Evolutionary conservation across 2,797 vertebrate genomes (phyloP).

Genomic region (Notamacropus eugenii): DNA sequence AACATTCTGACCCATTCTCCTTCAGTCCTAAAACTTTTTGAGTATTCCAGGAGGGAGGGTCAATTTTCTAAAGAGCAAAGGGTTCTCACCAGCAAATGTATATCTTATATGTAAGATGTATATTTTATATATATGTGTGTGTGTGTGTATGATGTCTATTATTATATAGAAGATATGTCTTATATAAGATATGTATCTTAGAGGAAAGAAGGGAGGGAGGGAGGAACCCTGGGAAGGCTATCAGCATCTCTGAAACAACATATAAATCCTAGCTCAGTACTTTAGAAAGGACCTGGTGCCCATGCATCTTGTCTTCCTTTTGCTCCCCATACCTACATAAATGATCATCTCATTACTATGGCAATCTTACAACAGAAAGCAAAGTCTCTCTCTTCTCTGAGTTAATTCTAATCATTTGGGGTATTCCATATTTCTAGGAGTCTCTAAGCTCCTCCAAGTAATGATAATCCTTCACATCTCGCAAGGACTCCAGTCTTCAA

Average conservation of each 20-base stretch:
- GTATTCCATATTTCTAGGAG: neutral
- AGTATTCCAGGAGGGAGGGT: neutral
- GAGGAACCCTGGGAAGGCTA: neutral
- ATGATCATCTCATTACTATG: neutral
- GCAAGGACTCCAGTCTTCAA: neutral
- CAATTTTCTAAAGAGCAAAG: neutral
- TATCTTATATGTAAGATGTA: too few species aligned
- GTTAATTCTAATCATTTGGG: neutral
- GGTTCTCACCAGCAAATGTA: neutral
- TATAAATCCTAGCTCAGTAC: neutral
- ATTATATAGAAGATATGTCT: too few species aligned
- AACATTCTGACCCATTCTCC: neutral
- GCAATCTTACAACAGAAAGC: neutral
- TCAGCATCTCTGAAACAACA: neutral
- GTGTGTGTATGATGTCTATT: too few species aligned
- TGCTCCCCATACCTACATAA: neutral
- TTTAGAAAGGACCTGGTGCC: neutral
- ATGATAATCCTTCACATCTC: neutral
- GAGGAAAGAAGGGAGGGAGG: neutral
- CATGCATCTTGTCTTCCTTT: neutral
- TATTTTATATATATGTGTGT: too few species aligned
- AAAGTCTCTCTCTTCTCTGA: neutral
- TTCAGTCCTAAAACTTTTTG: neutral
- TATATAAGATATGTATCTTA: neutral
- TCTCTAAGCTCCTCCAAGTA: neutral